These are phyloP conservation scores for Stenichneumon culpator DNA, from an alignment of 2,888 invertebrate genomes.

Conservation along the genomic window DNA sequence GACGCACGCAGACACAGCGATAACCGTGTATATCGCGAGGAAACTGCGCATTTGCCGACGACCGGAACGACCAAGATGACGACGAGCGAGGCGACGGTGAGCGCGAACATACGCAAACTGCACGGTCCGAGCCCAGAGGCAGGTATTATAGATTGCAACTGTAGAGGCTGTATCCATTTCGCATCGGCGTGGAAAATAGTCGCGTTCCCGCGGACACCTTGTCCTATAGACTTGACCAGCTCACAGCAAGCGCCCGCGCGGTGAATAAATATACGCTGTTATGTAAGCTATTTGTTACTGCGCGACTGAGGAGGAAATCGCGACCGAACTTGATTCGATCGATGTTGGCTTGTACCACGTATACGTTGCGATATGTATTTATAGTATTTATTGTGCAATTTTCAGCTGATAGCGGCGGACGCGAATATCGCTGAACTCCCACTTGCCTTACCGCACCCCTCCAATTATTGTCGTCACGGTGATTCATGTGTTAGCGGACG, in stretches of 20 bases:
- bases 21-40: conserved; percentile 28
- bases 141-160: background rate
- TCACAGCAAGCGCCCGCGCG: background rate
- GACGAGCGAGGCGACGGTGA: conserved; percentile 1
- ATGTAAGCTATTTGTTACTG: conserved; percentile 79
- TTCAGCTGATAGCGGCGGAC: conserved; percentile 50
- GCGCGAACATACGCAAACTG: background rate
- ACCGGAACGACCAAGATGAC: conserved; percentile 12
- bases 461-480: background rate
- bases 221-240: conserved; percentile 45
- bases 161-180: conserved; percentile 7
- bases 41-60: conserved; percentile 54
- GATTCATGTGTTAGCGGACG: conserved; percentile 17
- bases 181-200: conserved; percentile 22
- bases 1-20: background rate
- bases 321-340: conserved; percentile 26
- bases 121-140: background rate
- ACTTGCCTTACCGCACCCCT: conserved; percentile 50
- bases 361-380: conserved; percentile 41
- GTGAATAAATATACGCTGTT: conserved; percentile 78
- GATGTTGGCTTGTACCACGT: background rate
- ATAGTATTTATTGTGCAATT: conserved; percentile 61
- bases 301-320: conserved; percentile 47
- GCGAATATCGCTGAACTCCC: conserved; percentile 47
- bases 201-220: conserved; percentile 51